A percentile compares a stretch with the other conserved stretches of the same genome.
Evolutionary conservation across 2,113 vertebrate genomes (phyloP).

Genomic region (Balaenoptera acutorostrata): DNA sequence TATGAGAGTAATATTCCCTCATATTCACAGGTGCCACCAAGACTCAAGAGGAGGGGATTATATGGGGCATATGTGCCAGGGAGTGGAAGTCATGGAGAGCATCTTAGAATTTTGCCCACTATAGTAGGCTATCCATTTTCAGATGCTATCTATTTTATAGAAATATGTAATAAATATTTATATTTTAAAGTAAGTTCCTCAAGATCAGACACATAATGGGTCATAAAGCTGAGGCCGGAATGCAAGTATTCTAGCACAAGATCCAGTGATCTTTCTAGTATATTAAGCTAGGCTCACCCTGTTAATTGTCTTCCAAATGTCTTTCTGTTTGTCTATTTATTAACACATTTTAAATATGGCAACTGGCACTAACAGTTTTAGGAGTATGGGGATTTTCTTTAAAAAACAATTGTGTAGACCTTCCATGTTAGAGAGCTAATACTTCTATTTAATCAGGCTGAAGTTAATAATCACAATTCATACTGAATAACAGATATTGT

Average conservation of each 20-base stretch:
- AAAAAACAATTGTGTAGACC: neutral
- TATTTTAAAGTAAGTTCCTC: neutral
- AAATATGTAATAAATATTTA: neutral
- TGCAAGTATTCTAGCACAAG: neutral
- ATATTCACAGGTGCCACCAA: neutral
- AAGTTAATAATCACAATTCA: neutral
- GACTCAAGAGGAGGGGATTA: neutral
- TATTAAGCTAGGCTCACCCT: neutral
- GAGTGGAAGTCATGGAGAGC: neutral
- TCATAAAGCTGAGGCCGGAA: neutral
- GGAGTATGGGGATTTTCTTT: neutral
- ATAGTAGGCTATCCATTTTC: neutral
- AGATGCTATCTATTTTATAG: neutral
- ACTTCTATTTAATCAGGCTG: neutral
- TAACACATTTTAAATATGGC: neutral
- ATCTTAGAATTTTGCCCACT: neutral
- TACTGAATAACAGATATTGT: neutral
- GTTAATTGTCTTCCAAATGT: neutral
- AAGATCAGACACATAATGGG: neutral
- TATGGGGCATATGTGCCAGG: fast-evolving
- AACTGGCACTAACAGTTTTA: neutral
- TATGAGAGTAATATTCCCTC: neutral
- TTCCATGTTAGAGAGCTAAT: neutral
- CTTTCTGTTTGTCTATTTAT: neutral
- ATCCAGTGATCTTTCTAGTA: neutral